phyloP scores from a whole-genome alignment of 2,797 vertebrate species.

The Microcaecilia unicolor region DNA sequence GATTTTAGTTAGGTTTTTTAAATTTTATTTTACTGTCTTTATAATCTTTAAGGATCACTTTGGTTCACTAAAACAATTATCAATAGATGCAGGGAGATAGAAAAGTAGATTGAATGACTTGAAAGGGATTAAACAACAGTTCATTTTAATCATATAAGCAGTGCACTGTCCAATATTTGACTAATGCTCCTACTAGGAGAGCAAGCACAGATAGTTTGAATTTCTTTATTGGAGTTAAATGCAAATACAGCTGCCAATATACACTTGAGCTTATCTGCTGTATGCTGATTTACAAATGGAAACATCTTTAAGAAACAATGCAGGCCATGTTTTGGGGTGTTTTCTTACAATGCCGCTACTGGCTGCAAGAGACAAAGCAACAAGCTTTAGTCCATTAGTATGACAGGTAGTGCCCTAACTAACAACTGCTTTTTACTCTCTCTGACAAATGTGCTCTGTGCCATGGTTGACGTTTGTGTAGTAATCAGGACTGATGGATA shows the following conservation, averaged over 20 bases:
- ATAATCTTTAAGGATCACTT: too few species aligned
- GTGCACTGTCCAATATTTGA: background rate
- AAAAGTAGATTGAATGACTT: background rate
- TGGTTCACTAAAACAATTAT: background rate
- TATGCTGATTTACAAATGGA: background rate
- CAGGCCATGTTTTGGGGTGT: constrained; percentile 17
- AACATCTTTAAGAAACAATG: constrained; percentile 21
- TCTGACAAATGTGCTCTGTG: constrained; percentile 65
- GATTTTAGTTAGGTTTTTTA: too few species aligned
- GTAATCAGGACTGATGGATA: constrained; percentile 82
- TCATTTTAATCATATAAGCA: background rate
- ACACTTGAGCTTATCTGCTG: constrained; percentile 6
- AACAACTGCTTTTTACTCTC: constrained; percentile 71
- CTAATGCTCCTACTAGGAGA: background rate
- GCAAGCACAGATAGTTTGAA: background rate
- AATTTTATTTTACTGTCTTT: too few species aligned
- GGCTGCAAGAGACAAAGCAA: constrained; percentile 29
- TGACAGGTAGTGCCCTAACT: constrained; percentile 62
- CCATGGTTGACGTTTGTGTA: constrained; percentile 61
- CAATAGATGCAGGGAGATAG: background rate
- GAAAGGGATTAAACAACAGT: background rate
- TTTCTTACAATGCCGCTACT: constrained; percentile 29
- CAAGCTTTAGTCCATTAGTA: constrained; percentile 51
- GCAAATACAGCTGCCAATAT: background rate
- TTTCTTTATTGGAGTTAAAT: background rate